Evolutionary conservation across 2,113 vertebrate species (phyloP), one percentile per base, ranked within the genome.

Genomic region (Cebidichthys violaceus): DNA sequence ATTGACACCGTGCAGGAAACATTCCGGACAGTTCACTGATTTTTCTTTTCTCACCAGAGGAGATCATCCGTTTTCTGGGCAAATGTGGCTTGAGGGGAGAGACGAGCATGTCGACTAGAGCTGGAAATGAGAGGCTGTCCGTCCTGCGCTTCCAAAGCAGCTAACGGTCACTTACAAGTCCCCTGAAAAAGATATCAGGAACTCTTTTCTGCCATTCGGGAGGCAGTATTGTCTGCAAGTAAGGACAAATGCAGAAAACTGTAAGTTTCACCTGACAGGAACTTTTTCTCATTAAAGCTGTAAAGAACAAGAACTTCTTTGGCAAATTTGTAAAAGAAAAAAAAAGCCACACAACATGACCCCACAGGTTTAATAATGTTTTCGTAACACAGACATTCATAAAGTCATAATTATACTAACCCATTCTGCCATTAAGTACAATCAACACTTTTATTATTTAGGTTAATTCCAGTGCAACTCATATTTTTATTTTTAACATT

Each of bases 21-120:
- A 13, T 33, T 43, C 14, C 3, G 7, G 5, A 50, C 17, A 1
- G 14, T 3, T 20, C 15, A 41, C 4, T 13, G 1, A 1, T 52
- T 5, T 37, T 4, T 31, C 20, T n/a, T 57, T 22, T 22, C n/a
- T 17, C 27, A 33, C 88, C 95, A 92, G 98, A 96, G 88, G 98
- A 98, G 81, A 98, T 99, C 84, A 84, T 97, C 84, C n/a, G 87
- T 74, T 75, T 87, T 8, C 90, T 98, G 92, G 90, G 79, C 18
- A 90, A 89, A 22, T 2, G 15, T 15, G 97, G 96, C 4, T 90
- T 99, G 18, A 91, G 75, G 22, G 97, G 97, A 39, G 95, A 87
- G 52, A 80, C 2, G 4, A 2, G 14, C 55, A 59, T 59, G 55
- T 59, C 55, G 55, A 59, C 55, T 2, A 27, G 55, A 59, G 55